Evolutionary conservation across 2,797 vertebrate species (phyloP).

Genomic region (Eleutherodactylus coqui): DNA sequence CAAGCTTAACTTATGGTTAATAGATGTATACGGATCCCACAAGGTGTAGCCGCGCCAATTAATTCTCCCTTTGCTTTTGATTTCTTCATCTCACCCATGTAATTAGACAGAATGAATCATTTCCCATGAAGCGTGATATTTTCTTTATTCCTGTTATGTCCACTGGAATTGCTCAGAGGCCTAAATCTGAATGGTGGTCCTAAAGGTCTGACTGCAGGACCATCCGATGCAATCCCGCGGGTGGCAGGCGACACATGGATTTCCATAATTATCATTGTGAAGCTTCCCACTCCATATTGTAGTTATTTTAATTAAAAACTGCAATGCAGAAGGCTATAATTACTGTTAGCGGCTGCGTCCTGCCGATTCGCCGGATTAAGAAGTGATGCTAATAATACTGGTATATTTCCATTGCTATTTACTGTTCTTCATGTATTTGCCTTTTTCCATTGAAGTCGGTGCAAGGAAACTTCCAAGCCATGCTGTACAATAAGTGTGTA

Average conservation of each 20-base stretch:
- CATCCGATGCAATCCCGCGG: not conserved
- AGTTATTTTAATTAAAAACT: slow-evolving; percentile 46
- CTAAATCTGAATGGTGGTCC: not conserved
- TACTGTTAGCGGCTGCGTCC: slow-evolving; percentile 35
- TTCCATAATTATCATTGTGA: slow-evolving; percentile 1
- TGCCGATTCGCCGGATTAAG: not conserved
- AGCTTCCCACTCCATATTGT: not conserved
- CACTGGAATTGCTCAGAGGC: not conserved
- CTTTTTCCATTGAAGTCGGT: not conserved
- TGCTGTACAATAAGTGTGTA: not conserved
- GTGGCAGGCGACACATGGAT: not conserved
- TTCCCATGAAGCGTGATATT: not conserved
- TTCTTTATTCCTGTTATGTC: slow-evolving; percentile 2
- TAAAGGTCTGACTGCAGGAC: not conserved
- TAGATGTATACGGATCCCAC: too few species aligned
- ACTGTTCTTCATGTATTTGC: not conserved
- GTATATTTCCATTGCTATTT: slow-evolving; percentile 37
- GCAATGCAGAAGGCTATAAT: not conserved
- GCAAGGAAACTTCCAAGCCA: not conserved
- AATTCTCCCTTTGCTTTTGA: not conserved
- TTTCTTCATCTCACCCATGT: not conserved
- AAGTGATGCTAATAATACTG: not conserved
- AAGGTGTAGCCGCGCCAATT: not conserved
- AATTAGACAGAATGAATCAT: not conserved
- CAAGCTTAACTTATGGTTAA: not conserved